Evolutionary conservation across 2,888 invertebrate genomes (phyloP), one percentile per base, ranked within the genome.

Genomic region (Danaus chrysippus): DNA sequence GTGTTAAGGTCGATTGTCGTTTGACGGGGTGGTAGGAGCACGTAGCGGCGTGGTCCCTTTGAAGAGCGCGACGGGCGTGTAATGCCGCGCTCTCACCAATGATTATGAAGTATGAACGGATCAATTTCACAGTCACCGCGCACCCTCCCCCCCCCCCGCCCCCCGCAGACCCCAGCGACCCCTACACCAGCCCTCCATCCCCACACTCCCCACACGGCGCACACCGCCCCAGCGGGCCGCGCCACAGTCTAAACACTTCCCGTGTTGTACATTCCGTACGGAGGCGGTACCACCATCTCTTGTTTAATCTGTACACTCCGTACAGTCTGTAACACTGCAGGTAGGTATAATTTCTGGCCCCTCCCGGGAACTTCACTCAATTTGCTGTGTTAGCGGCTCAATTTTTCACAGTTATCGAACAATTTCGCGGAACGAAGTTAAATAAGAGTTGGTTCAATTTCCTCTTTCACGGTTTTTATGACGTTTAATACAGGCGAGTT

Each of bases 401-500:
- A 86, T 87, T 86, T 86, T 87, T 86, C 87, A 85, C 88, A 82
- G 86, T 79, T 82, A 86, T 84, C 81, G 86, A 85, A 82, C 86
- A 84, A 82, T 82, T 76, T 72, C 68, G 67, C 71, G 64, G 68
- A 79, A 84, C 77, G 74, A 83, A 64, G 77, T 70, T 86, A 86
- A 88, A 76, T 81, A 77, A 87, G 86, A 81, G 84, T 70, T 71
- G 68, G 64, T 73, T 76, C 72, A 71, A 71, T 76, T 77, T 71
- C 72, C 73, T 73, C 68, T 67, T 76, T 73, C 65, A 49, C 59
- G 52, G 55, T 66, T 69, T 66, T 66, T 49, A 49, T 49, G 15
- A 17, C 15, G 17, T 13, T 15, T 1, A 10, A n/a, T 49, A n/a
- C 15, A 46, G 46, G 15, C 13, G 13, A 34, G 23, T 6, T 34